Evolutionary conservation across 2,888 invertebrate genomes (phyloP).

Genomic region (Galeruca laticollis): DNA sequence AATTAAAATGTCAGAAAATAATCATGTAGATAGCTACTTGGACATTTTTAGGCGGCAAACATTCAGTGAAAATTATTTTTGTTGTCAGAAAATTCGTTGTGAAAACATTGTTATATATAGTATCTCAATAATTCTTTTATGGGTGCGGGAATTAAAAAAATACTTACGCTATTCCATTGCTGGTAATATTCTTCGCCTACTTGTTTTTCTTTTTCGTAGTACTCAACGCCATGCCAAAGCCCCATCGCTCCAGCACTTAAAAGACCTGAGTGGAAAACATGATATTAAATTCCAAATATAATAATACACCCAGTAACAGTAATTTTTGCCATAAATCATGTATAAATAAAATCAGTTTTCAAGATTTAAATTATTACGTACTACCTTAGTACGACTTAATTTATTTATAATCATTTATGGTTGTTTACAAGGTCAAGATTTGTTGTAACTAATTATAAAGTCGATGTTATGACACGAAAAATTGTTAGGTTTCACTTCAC

Average conservation of each 20-base stretch:
- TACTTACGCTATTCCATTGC: constrained; percentile 89
- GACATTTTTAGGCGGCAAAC: too few relatives aligned
- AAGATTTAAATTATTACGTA: too few relatives aligned
- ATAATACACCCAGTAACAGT: too few relatives aligned
- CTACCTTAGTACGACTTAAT: too few relatives aligned
- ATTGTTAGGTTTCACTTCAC: not conserved
- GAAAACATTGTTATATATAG: not conserved
- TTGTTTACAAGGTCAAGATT: not conserved
- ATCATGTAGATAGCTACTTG: too few relatives aligned
- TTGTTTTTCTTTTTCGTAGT: constrained; percentile 94
- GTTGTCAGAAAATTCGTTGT: too few relatives aligned
- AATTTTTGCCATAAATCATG: too few relatives aligned
- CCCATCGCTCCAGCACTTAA: constrained; percentile 95
- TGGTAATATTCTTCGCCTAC: constrained; percentile 93
- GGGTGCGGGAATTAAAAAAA: not conserved
- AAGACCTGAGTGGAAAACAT: constrained; percentile 73
- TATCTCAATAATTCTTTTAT: not conserved
- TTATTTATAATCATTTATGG: not conserved
- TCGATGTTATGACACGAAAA: not conserved
- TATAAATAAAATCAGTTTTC: too few relatives aligned
- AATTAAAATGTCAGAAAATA: too few relatives aligned
- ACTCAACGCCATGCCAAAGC: constrained; percentile 95
- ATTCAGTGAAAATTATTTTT: too few relatives aligned
- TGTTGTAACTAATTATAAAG: not conserved
- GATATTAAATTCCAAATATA: not conserved